phyloP scores from a whole-genome alignment of 2,888 invertebrate species.

The Cephalotes varians region DNA sequence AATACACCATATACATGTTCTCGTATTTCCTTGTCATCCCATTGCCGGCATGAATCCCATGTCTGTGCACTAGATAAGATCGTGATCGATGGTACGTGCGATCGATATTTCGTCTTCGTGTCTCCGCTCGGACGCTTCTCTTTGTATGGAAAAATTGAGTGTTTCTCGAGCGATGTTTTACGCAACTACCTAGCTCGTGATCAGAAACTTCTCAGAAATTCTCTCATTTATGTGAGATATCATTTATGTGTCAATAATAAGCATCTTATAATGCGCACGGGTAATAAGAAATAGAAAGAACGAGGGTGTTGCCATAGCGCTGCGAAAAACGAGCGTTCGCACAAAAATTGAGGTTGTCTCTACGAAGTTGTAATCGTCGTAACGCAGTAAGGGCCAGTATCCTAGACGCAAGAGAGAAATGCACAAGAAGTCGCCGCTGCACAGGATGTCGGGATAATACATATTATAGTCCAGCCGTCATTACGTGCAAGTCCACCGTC shows the following conservation, averaged over 20 bases:
- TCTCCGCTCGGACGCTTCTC: slow-evolving; percentile 5
- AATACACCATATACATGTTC: slow-evolving; percentile 16
- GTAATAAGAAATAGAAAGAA: not conserved
- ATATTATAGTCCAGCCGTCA: slow-evolving; percentile 76
- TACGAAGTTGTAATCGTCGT: slow-evolving; percentile 65
- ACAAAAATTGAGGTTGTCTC: slow-evolving; percentile 25
- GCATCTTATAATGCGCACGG: not conserved
- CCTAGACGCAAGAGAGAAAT: slow-evolving; percentile 73
- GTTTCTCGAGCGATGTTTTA: slow-evolving; percentile 9
- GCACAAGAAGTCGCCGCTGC: slow-evolving; percentile 68
- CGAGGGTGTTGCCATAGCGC: not conserved
- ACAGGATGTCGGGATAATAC: slow-evolving; percentile 82
- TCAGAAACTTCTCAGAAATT: not conserved
- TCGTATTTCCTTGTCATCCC: slow-evolving; percentile 60
- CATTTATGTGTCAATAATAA: not conserved
- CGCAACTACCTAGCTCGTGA: slow-evolving; percentile 9
- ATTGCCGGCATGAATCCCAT: slow-evolving; percentile 32
- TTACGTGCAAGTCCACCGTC: slow-evolving; percentile 67
- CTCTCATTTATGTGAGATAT: too few species aligned
- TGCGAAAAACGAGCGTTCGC: slow-evolving; percentile 34
- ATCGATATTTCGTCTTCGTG: slow-evolving; percentile 64
- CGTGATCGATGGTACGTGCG: slow-evolving; percentile 72
- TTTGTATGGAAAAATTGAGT: slow-evolving; percentile 31
- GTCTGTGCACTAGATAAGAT: slow-evolving; percentile 65
- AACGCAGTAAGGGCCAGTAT: slow-evolving; percentile 57